Evolutionary conservation across 2,113 vertebrate species (phyloP).

Genomic region (Clupea harengus): DNA sequence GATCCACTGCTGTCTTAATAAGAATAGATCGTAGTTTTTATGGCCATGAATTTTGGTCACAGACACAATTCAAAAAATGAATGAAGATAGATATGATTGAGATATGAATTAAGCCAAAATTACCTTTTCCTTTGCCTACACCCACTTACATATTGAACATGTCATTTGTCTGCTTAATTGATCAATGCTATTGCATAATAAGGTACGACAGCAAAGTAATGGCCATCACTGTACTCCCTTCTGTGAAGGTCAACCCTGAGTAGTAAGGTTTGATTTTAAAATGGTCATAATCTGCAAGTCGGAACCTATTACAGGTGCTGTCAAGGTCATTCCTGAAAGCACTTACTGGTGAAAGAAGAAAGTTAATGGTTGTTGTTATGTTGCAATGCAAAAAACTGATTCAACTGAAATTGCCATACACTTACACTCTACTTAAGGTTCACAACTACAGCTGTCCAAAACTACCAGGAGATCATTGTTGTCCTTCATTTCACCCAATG

Average conservation of each 20-base stretch:
- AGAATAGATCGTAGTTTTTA: background rate
- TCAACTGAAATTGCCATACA: too few relatives aligned
- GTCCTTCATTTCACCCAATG: too few relatives aligned
- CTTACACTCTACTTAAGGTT: too few relatives aligned
- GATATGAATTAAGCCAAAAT: background rate
- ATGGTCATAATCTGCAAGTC: background rate
- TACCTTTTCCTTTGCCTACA: background rate
- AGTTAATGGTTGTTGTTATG: too few relatives aligned
- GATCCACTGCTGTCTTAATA: background rate
- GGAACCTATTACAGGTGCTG: background rate
- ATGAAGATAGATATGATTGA: background rate
- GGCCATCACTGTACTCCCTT: background rate
- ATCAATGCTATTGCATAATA: background rate
- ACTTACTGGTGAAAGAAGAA: too few relatives aligned
- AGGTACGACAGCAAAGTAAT: background rate
- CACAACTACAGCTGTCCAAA: too few relatives aligned
- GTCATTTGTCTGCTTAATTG: background rate
- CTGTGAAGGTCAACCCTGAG: background rate
- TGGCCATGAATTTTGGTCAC: background rate
- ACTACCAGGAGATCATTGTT: too few relatives aligned
- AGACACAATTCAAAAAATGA: background rate
- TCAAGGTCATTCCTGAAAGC: too few relatives aligned
- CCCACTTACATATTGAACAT: background rate
- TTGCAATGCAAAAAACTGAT: too few relatives aligned
- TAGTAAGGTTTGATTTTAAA: background rate